Base-by-base conservation (phyloP, 2,113 vertebrate species). In the Craseonycteris thonglongyai region DNA sequence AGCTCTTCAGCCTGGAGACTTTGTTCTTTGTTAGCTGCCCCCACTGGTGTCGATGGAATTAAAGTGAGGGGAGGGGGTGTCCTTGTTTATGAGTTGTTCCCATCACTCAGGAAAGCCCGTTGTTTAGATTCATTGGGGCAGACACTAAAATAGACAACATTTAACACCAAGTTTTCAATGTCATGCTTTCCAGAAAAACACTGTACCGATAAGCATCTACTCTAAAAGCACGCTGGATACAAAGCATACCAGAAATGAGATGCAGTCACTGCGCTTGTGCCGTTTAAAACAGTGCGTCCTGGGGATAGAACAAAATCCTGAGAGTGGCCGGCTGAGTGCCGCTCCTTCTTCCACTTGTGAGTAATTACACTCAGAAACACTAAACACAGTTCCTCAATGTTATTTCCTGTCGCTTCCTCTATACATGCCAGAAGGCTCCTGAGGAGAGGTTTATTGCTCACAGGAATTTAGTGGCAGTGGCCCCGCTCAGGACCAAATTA, bases 401-500 rank as follows among this genome's bases (percentile, higher is more conserved):
- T 90, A 83, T 15, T 96, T 93, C 83, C 88, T 84, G 22, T 78
- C 74, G 95, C 7, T 65, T 94, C 45, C 45, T 94, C 42, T 80
- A 2, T 33, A 59, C 1, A 38, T 16, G 35, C 24, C 33, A 28
- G 78, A 90, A 72, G 85, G 45, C 82, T 96, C 89, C 89, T 45
- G 42, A 88, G 88, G 91, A 81, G 72, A 88, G 30, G 33, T 78
- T 93, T 95, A 65, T 86, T 85, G 63, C 51, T 82, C 88, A 59
- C 30, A 59, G 71, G 56, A 82, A 94, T 89, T 93, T 33, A 94
- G 78, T 88, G 51, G 49, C 65, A 40, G 49, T 65, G 13, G 56
- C 51, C 49, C 76, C 61, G 59, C 54, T 74, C 58, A 54, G 51
- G 51, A 49, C 35, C 83, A 75, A 66, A 88, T 79, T 63, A 45